Evolutionary conservation across 2,888 invertebrate genomes (phyloP), one percentile per base, ranked within the genome.

Genomic region (Hecatera dysodea): DNA sequence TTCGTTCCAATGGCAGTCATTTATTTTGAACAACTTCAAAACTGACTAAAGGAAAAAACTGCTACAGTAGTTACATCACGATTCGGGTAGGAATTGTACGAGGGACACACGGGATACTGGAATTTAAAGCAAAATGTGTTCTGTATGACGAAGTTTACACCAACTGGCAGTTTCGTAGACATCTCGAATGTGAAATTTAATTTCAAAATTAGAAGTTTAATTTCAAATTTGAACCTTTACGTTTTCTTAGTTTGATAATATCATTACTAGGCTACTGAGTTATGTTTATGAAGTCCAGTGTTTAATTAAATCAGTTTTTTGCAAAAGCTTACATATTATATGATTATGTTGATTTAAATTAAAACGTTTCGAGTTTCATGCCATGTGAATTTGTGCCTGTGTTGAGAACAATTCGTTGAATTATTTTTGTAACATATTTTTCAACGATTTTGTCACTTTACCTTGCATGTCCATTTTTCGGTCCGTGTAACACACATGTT

Each of bases 11-110:
- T 91, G 89, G 90, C 89, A 90, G 92, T 92, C 90, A 91, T 93
- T 93, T 91, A 89, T 93, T 93, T 93, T 89, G 90, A 91, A 90
- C 88, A 89, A 92, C 88, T 91, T 88, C 85, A 89, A 89, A 92
- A 93, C 93, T 92, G 92, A 92, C 91, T 91, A 87, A 89, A 86
- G 90, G 88, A 87, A 90, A 90, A 90, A 90, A 91, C 89, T 90
- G 89, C 86, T 89, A 89, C 85, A 86, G 88, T 89, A 91, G 92
- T 91, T 90, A 89, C 88, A 90, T 90, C 91, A 92, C 90, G 89
- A 84, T 84, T 80, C 81, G 83, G 86, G 86, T 80, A 85, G 84
- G 57, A 82, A 68, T 84, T 72, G 52, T 67, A 42, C 19, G 53
- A 22, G 73, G 48, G 86, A 82, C 85, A 86, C 69, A 86, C 83